Evolutionary conservation across 2,888 invertebrate species (phyloP).

Genomic region (Crepidodera aurea): DNA sequence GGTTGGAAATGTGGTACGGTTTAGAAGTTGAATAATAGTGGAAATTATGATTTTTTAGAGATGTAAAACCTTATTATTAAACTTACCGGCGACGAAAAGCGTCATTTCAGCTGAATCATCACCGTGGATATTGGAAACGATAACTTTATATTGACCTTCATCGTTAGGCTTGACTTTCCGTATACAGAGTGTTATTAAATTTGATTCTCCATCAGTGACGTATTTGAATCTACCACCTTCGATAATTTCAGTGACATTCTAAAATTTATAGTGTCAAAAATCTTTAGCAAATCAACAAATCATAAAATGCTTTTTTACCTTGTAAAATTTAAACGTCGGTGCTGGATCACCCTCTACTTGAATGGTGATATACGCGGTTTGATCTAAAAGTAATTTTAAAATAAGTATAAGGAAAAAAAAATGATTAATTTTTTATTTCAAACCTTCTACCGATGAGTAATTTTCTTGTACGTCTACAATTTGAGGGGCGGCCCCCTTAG

Average conservation of each 20-base stretch:
- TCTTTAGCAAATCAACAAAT: no score
- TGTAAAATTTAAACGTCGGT: constrained; percentile 95
- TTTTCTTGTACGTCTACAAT: constrained; percentile 94
- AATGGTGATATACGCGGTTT: constrained; percentile 91
- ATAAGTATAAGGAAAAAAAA: not conserved
- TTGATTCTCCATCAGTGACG: constrained; percentile 92
- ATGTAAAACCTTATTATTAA: no score
- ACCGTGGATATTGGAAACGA: constrained; percentile 92
- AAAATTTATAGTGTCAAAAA: no score
- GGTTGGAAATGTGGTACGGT: no score
- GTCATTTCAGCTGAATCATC: constrained; percentile 96
- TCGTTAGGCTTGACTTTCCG: constrained; percentile 96
- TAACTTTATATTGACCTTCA: constrained; percentile 94
- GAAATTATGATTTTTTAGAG: no score
- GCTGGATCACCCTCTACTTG: constrained; percentile 94
- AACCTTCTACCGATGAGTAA: constrained; percentile 97
- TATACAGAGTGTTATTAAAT: constrained; percentile 92
- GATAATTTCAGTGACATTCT: constrained; percentile 88
- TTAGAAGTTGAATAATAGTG: no score
- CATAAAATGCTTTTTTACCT: no score
- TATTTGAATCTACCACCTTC: constrained; percentile 96
- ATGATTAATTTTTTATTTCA: not conserved
- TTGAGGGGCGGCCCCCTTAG: constrained; percentile 80
- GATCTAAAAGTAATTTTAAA: constrained; percentile 67
- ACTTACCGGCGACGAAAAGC: constrained; percentile 91